Evolutionary conservation across 1,140 invertebrate genomes (phyloP), one percentile per base, ranked within the genome.

Genomic region (Streblospio benedicti): DNA sequence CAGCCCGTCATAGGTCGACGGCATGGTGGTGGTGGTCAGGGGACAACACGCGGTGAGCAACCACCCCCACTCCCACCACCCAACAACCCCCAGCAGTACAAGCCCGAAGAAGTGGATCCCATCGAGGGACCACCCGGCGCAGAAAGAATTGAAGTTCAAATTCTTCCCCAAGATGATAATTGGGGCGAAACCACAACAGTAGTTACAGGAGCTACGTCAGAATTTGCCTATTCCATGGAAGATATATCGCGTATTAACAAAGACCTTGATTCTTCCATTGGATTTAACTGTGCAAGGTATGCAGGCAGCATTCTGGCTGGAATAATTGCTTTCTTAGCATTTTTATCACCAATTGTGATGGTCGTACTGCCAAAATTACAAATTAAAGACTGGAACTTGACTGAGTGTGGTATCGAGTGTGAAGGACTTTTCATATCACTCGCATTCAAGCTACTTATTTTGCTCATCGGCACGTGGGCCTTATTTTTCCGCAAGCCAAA

Each of bases 181-280:
- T 97, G 94, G 94, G 93, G 91, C 33, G 95, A 97, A 78, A 96
- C 93, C 70, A 96, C 92, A 0, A 97, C 94, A 3, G 93, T 91
- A 0, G 87, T 97, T 25, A 97, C 95, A 3, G 93, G 93, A 18
- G 95, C 95, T 69, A 97, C 93, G 2, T 96, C 92, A 0, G 93
- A 97, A 52, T 75, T 74, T 9, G 76, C 69, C 1, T 76, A 91
- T 63, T 96, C 93, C 0, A 87, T 92, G 68, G 91, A 97, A 73
- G 91, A 94, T 76, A 84, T 81, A 65, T 69, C 66, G 31, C 74
- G 72, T 53, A 73, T 79, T 52, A 71, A 72, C 3, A 72, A 73
- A 57, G 71, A 75, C 49, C 65, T 74, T 53, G 71, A 76, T 31
- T 70, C 68, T 50, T 57, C 67, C 20, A 71, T 73, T 23, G 73